Conservation (phyloP, 2,888 invertebrate genomes). For the Sicus ferrugineus region DNA sequence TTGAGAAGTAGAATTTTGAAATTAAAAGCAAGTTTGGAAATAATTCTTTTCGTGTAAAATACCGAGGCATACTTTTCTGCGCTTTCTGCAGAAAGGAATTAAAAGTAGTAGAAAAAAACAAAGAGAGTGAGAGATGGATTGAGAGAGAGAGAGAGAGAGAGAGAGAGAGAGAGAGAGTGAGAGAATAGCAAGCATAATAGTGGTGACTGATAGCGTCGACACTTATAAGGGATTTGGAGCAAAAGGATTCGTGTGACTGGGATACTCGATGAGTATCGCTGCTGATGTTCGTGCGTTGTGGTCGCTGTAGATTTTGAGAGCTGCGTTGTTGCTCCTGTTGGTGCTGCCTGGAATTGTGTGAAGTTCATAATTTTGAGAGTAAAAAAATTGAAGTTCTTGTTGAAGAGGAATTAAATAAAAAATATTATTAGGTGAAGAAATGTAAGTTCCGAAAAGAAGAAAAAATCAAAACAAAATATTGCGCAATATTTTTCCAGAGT, state of each 20-base stretch:
- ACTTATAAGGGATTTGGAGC: not conserved
- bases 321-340: conserved; percentile 38
- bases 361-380: conserved; percentile 20
- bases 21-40: no score
- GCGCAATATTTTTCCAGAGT: not conserved
- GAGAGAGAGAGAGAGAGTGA: not conserved
- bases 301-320: conserved; percentile 44
- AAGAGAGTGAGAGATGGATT: no score
- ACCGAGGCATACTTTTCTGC: conserved; percentile 18
- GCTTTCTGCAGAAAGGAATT: not conserved
- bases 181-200: not conserved
- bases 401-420: conserved; percentile 21
- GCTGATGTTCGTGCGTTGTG: conserved; percentile 50
- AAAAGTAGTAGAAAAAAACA: no score
- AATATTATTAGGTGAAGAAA: conserved; percentile 25
- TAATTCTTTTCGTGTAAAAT: no score
- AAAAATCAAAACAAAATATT: not conserved
- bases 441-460: conserved; percentile 19
- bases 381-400: conserved; percentile 26
- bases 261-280: conserved; percentile 47
- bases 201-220: not conserved
- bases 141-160: not conserved
- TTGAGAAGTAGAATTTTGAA: no score
- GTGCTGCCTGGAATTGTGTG: conserved; percentile 42
- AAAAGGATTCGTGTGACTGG: conserved; percentile 37